phyloP scores from a whole-genome alignment of 2,888 invertebrate genomes.

The Chrysotoxum bicinctum region DNA sequence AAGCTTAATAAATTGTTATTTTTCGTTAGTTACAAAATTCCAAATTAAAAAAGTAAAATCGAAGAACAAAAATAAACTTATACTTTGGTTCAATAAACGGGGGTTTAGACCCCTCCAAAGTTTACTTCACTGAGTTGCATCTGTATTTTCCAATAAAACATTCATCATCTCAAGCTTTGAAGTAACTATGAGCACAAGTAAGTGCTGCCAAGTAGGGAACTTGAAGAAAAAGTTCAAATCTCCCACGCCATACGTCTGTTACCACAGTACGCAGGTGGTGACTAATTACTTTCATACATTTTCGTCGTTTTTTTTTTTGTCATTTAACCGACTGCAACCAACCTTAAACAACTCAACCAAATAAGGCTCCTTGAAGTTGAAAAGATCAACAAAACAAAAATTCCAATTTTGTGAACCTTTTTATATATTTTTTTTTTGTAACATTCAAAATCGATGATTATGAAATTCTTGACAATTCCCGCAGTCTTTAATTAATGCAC shows the following conservation, averaged over 20 bases:
- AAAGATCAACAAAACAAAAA: neutral
- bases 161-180: too few relatives aligned
- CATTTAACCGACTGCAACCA: neutral
- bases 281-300: neutral
- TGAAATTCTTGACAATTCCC: constrained; percentile 24
- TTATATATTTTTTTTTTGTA: neutral
- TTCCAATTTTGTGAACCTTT: constrained; percentile 15
- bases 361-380: constrained; percentile 12
- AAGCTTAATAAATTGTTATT: too few relatives aligned
- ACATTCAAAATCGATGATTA: constrained; percentile 16
- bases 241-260: neutral
- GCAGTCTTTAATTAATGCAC: constrained; percentile 67
- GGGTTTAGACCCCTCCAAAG: too few relatives aligned
- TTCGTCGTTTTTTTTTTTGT: neutral
- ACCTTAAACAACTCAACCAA: constrained; percentile 20
- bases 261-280: neutral
- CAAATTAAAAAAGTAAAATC: too few relatives aligned
- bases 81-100: too few relatives aligned
- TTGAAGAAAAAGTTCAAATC: neutral
- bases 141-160: too few relatives aligned
- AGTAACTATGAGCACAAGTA: neutral
- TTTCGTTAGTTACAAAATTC: too few relatives aligned
- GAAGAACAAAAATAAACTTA: too few relatives aligned
- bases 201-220: neutral
- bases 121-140: too few relatives aligned